Evolutionary conservation across 2,888 invertebrate species (phyloP), one percentile per base, ranked within the genome.

Genomic region (Ametastegia equiseti): DNA sequence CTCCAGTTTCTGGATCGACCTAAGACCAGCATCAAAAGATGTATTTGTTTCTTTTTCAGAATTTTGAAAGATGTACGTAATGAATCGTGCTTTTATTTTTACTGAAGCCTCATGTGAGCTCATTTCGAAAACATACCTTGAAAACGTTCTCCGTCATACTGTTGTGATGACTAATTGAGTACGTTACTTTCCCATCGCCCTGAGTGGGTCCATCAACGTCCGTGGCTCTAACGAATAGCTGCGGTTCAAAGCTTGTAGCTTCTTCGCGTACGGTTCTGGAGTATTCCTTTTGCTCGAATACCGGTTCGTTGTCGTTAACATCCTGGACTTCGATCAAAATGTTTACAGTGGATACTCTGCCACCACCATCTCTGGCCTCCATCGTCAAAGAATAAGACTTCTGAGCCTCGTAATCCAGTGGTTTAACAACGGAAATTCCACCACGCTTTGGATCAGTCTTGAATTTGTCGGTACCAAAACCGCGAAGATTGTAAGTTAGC

Each of bases 291-390:
- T 93, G 93, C 87, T 96, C 96, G 88, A 97, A 97, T 1, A 93
- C 88, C 0, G 97, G 97, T 36, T 94, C 92, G 86, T 97, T 97
- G 87, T 97, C 97, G 86, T 97, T 97, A 0, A 96, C 94, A 87
- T 97, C 97, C 5, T 94, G 88, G 0, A 97, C 93, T 84, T 96
- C 95, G 15, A 97, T 93, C 75, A 95, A 94, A 50, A 97, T 92
- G 90, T 96, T 96, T 0, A 95, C 94, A 39, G 95, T 94, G 0
- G 95, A 94, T 15, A 95, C 94, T 84, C 94, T 94, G 0, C 96
- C 96, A 0, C 97, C 97, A 0, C 97, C 97, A 88, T 98, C 97
- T 83, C 93, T 94, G 0, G 97, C 97, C 83, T 96, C 96, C 79
- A 97, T 93, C 0, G 96, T 96, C 81, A 97, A 91, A 81, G 96